phyloP scores from a whole-genome alignment of 2,888 invertebrate species.

The Lasioglossum pauxillum region DNA sequence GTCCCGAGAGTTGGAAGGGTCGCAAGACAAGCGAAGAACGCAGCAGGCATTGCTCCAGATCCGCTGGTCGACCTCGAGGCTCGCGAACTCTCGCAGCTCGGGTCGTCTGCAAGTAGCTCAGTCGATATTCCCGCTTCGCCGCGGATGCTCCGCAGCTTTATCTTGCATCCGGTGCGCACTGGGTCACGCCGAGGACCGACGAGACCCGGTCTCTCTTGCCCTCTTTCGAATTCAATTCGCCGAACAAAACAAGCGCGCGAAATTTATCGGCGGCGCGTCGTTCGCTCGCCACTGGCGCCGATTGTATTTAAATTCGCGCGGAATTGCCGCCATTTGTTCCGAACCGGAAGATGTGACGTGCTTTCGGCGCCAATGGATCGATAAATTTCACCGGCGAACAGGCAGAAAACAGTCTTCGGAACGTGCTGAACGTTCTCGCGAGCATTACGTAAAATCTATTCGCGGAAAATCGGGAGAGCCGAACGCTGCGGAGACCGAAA shows the following conservation, averaged over 20 bases:
- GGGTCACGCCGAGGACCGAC: conserved; percentile 40
- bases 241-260: conserved; percentile 17
- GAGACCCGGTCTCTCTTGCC: neutral
- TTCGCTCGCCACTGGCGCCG: conserved; percentile 41
- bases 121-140: conserved; percentile 31
- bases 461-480: conserved; percentile 32
- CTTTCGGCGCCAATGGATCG: conserved; percentile 53
- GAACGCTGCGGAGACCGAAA: neutral
- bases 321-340: conserved; percentile 59
- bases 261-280: conserved; percentile 11
- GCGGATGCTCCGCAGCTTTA: conserved; percentile 30
- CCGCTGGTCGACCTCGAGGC: neutral
- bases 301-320: conserved; percentile 72
- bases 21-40: neutral
- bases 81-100: neutral
- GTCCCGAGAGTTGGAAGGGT: neutral
- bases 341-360: conserved; percentile 38
- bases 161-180: conserved; percentile 55
- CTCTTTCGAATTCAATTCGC: neutral
- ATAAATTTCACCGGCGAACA: conserved; percentile 53
- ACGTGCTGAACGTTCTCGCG: conserved; percentile 26
- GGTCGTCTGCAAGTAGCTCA: neutral
- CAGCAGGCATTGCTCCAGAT: neutral
- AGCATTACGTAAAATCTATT: conserved; percentile 41
- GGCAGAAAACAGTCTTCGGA: conserved; percentile 17